A percentile compares a stretch with the other conserved stretches of the same genome.
Evolutionary conservation across 2,888 invertebrate genomes (phyloP).

Genomic region (Urechis unicinctus): DNA sequence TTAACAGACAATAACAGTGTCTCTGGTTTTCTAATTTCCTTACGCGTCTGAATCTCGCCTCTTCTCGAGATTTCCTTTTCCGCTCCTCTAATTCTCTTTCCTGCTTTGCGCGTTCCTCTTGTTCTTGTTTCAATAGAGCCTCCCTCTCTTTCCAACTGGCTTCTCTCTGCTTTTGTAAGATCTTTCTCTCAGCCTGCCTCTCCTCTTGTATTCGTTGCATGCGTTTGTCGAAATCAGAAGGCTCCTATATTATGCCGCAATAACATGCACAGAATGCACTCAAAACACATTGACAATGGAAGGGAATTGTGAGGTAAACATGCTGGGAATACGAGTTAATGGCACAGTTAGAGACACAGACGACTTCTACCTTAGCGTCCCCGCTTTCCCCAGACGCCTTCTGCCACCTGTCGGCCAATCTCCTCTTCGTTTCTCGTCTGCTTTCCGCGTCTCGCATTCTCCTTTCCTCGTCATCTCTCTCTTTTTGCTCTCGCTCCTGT

Average conservation of each 20-base stretch:
- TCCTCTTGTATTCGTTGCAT: not conserved
- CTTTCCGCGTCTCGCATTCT: not conserved
- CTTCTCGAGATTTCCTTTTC: not conserved
- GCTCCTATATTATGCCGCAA: not conserved
- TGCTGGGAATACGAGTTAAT: too few species aligned
- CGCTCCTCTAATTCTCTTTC: not conserved
- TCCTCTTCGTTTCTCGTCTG: not conserved
- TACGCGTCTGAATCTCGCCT: not conserved
- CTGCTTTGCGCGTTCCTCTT: too few species aligned
- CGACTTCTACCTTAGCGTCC: not conserved
- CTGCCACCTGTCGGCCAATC: not conserved
- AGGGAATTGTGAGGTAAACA: too few species aligned
- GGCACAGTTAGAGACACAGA: too few species aligned
- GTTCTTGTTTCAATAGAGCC: not conserved
- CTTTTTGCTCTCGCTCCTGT: not conserved
- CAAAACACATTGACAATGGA: too few species aligned
- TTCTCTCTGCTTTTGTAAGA: not conserved
- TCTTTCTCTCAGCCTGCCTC: slow-evolving; percentile 1
- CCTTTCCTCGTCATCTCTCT: not conserved
- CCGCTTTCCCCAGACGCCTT: not conserved
- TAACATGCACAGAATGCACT: too few species aligned
- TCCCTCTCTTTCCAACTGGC: not conserved
- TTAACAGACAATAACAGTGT: not conserved
- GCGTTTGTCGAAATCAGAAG: not conserved
- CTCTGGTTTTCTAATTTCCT: not conserved